Evolutionary conservation across 2,888 invertebrate species (phyloP), one percentile per base, ranked within the genome.

Genomic region (Morinoia aosen): DNA sequence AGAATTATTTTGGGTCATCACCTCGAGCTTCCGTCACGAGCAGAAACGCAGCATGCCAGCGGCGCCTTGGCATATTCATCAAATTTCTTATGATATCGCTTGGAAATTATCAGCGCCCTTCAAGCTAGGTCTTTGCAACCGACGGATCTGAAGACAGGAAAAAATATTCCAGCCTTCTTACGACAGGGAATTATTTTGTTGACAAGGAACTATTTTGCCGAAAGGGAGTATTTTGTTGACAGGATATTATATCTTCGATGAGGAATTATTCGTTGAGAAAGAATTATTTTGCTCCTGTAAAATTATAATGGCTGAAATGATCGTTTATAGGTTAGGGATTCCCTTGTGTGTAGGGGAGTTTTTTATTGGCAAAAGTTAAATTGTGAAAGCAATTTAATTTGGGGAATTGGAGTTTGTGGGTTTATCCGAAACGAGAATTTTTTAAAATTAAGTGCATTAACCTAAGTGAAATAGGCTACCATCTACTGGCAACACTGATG

Each of bases 71-170:
- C 33, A 33, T 76, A 76, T 76, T 76, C 76, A 76, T 76, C 76
- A 76, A 76, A 76, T 76, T 76, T 76, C 76, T 76, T 76, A 76
- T 76, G 76, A 76, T 76, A 76, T 76, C 76, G 76, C 76, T 14
- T 76, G 76, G 76, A 76, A 76, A 76, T 76, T 76, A 76, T 76
- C 76, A 76, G 33, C 76, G 25, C 25, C 76, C 19, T 76, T 33
- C 76, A 10, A 33, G 76, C 25, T 25, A 16, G 25, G 76, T 76
- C 33, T 33, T 76, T 76, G 76, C 76, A 19, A 7, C 76, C 33
- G 76, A 76, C 76, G 76, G 76, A 33, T 76, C 76, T 33, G 19
- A 76, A 76, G 76, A 76, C 76, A 76, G 0, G 76, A 76, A 76
- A 76, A 76, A 19, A 76, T 76, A 33, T 76, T 76, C 76, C 25